Conservation (phyloP, 2,888 invertebrate genomes). For the Leptopterna dolabrata region DNA sequence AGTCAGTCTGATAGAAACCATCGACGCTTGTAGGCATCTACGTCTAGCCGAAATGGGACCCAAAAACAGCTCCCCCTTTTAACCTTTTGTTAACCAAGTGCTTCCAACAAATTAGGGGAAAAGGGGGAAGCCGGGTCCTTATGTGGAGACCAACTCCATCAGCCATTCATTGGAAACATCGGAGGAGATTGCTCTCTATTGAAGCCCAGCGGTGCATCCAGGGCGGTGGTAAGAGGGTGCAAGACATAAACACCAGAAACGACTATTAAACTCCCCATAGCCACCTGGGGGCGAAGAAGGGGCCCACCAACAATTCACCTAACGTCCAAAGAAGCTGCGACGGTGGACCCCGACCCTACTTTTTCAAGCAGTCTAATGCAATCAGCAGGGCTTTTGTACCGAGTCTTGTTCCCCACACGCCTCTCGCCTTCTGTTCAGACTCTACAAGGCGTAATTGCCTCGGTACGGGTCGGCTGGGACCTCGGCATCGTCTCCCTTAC, state of each 20-base stretch:
- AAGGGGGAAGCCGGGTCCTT: not conserved
- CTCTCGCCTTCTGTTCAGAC: not conserved
- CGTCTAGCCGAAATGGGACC: not conserved
- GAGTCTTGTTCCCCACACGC: not conserved
- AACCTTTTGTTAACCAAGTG: constrained; percentile 9
- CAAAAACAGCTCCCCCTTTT: not conserved
- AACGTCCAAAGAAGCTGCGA: not conserved
- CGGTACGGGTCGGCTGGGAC: not conserved
- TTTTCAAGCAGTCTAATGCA: constrained; percentile 17
- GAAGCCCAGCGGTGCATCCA: constrained; percentile 13
- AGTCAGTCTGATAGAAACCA: not conserved
- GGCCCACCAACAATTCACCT: not conserved
- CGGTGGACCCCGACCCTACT: not conserved
- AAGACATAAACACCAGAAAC: constrained; percentile 15
- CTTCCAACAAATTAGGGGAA: constrained; percentile 10
- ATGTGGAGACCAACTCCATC: not conserved
- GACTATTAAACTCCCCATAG: constrained; percentile 8
- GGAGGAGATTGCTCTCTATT: constrained; percentile 2
- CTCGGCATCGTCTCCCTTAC: not conserved
- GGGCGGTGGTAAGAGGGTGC: not conserved
- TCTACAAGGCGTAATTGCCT: constrained; percentile 13
- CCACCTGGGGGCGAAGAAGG: not conserved
- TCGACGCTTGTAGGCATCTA: not conserved
- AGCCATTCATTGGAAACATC: constrained; percentile 31
- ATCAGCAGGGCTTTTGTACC: constrained; percentile 22